Evolutionary conservation across 2,888 invertebrate genomes (phyloP).

Genomic region (Choreutis nemorana): DNA sequence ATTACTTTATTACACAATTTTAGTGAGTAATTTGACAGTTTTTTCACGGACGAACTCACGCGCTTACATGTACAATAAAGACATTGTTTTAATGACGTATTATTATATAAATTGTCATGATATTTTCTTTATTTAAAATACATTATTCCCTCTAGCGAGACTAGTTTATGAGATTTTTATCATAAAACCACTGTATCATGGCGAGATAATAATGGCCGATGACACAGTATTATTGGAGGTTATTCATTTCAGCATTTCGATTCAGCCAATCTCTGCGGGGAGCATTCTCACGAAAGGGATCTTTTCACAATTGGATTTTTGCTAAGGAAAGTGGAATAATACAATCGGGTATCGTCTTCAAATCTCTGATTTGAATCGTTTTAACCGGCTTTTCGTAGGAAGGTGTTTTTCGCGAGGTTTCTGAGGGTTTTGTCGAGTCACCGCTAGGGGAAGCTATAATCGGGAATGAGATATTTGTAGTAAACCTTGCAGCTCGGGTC

Average conservation of each 20-base stretch:
- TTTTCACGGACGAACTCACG: slow-evolving; percentile 34
- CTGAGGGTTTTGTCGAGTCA: slow-evolving; percentile 36
- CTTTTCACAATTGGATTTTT: slow-evolving; percentile 62
- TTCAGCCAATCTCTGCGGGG: slow-evolving; percentile 61
- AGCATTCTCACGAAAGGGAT: slow-evolving; percentile 55
- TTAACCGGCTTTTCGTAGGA: slow-evolving; percentile 42
- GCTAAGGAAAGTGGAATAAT: slow-evolving; percentile 65
- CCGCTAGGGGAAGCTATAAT: slow-evolving; percentile 12
- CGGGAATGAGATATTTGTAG: too few relatives aligned
- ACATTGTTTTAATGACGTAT: slow-evolving; percentile 46
- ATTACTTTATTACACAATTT: slow-evolving; percentile 12
- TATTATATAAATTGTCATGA: slow-evolving; percentile 38
- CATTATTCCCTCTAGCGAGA: slow-evolving; percentile 24
- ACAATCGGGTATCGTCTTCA: slow-evolving; percentile 61
- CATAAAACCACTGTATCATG: slow-evolving; percentile 61
- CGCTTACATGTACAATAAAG: slow-evolving; percentile 35
- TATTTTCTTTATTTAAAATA: slow-evolving; percentile 50
- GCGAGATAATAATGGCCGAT: slow-evolving; percentile 63
- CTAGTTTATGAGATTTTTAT: slow-evolving; percentile 56
- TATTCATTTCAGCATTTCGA: slow-evolving; percentile 52
- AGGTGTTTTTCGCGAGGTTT: slow-evolving; percentile 47
- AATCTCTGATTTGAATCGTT: slow-evolving; percentile 65
- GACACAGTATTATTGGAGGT: slow-evolving; percentile 63
- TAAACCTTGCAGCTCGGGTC: slow-evolving; percentile 9
- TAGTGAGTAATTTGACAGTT: slow-evolving; percentile 44